Base-by-base conservation (phyloP, 2,113 vertebrate species). In the Cryptomyrus ogoouensis region DNA sequence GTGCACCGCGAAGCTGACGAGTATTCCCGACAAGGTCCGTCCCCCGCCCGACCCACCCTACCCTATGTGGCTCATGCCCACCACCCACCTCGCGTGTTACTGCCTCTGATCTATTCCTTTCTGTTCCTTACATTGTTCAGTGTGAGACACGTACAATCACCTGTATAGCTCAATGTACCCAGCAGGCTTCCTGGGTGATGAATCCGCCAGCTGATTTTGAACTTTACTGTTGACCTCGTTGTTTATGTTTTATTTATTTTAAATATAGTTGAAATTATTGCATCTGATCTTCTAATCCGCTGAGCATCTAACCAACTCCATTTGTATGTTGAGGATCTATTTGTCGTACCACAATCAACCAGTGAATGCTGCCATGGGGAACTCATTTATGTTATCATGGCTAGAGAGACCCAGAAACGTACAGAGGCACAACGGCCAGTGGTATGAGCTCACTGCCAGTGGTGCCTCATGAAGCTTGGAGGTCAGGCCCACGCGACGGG, bases 1-100 rank as follows among this genome's bases (percentile, higher is more conserved):
- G 97, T 99, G 90, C 98, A 98, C 95, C 97, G 97, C 35, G 98
- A 99, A 94, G 97, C 97, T 0, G 98, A 99, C 35, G 98, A 99
- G 92, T 99, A 98, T 92, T 95, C 98, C 52, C 97, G 97, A 56
- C 98, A 98, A 98, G 98, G 98, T 98, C 96, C 0, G 96, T 94
- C n/a, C 35, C 90, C 66, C 90, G 3, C 0, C 13, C 24, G 88
- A 70, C 50, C 56, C 83, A 10, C 74, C 80, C 53, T 27, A 17
- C 10, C 83, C 21, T 44, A 12, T 21, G 24, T 74, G 17, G 19
- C 47, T 52, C 24, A 47, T 15, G 47, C 46, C 70, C 35, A 17
- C 35, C 31, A 19, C 3, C 74, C 31, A n/a, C 12, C 13, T 39
- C 15, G 1, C 13, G 35, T 8, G 2, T 42, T 42, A 42, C 74